Base-by-base conservation (phyloP, 2,113 vertebrate species). In the Centrocercus urophasianus region DNA sequence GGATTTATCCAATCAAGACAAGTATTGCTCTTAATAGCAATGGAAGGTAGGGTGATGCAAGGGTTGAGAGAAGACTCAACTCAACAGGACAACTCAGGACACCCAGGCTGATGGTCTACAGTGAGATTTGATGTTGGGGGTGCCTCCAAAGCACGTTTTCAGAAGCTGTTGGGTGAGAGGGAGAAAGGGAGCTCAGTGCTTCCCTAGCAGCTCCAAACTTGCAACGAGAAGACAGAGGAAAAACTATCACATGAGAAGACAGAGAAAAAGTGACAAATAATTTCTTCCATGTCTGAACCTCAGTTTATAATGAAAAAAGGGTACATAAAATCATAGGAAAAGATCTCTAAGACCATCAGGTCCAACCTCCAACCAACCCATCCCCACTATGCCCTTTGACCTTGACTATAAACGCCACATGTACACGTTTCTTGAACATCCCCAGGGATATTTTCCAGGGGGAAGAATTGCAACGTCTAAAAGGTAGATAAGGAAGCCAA, bases 121-220 rank as follows among this genome's bases (percentile, higher is more conserved):
- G 3, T 6, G 30, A 12, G 56, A 18, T 64, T 74, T 74, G 45
- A 69, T 18, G 22, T 1, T 15, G 24, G 32, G n/a, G 10, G 38
- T 60, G 20, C 45, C 54, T 36, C 50, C 24, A 60, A 0, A 0
- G 21, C 7, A 5, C 0, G 52, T 19, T 34, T 59, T 48, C 56
- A 40, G 48, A 60, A 91, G 20, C 3, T 56, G 42, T 42, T 32
- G 65, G 54, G 27, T 20, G 27, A 34, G 34, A 34, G 34, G 34
- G 34, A 34, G 34, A 34, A 34, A 34, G 34, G 34, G 54, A 73
- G 9, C 11, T 5, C 22, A 14, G 34, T 47, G 22, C 14, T 22
- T 30, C 17, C 18, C 43, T 36, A 19, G 45, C 20, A 42, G 28
- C 21, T 80, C 64, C 64, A 60, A 38, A 56, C 14, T 71, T 40